These are phyloP conservation scores for Caranx ignobilis DNA, from an alignment of 2,113 vertebrate species.

Conservation along the genomic window DNA sequence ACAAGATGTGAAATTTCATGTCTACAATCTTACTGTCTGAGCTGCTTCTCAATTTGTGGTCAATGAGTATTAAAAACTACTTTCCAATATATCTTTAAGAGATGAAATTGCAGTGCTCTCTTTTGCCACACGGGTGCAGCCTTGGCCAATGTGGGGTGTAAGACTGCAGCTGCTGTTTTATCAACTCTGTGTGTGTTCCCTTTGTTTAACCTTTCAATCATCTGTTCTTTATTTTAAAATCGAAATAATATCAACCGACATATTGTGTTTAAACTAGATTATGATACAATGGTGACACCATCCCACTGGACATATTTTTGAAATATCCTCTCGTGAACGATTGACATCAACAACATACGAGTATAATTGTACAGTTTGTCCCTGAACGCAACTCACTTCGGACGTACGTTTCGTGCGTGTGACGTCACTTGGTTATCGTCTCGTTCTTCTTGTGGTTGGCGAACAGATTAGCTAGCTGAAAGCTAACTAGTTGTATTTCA, in stretches of 20 bases:
- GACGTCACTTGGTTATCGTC: constrained; percentile 47
- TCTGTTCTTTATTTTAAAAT: too few relatives aligned
- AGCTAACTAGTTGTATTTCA: constrained; percentile 28
- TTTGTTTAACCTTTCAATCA: too few relatives aligned
- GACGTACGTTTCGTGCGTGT: constrained; percentile 5
- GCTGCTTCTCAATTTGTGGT: too few relatives aligned
- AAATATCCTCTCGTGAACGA: neutral
- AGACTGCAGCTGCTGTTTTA: too few relatives aligned
- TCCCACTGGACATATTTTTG: too few relatives aligned
- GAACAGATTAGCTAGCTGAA: constrained; percentile 8
- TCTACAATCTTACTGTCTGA: too few relatives aligned
- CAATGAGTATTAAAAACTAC: too few relatives aligned
- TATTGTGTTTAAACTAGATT: too few relatives aligned
- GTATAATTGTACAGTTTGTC: neutral
- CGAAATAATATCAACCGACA: too few relatives aligned
- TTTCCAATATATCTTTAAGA: too few relatives aligned
- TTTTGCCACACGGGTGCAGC: neutral
- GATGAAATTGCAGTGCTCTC: neutral
- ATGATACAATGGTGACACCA: neutral
- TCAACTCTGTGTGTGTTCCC: too few relatives aligned
- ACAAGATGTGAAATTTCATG: too few relatives aligned
- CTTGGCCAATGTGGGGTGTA: neutral
- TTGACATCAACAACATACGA: neutral
- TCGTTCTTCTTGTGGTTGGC: constrained; percentile 28
- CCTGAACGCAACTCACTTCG: constrained; percentile 10